Evolutionary conservation across 2,113 vertebrate species (phyloP).

Genomic region (Eulacestoma nigropectus): DNA sequence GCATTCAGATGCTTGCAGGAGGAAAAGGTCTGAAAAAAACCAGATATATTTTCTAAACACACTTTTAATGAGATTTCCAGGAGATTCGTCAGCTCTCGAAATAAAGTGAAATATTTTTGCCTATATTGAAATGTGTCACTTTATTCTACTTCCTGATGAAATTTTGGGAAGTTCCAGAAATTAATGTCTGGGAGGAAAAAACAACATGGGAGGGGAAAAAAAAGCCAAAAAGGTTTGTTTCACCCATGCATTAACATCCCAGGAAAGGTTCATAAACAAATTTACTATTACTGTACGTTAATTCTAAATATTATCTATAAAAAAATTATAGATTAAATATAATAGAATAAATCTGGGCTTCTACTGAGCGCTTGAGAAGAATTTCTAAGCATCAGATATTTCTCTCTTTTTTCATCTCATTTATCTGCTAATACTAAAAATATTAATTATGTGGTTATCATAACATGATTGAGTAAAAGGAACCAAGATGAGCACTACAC

Average conservation of each 20-base stretch:
- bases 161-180: not conserved
- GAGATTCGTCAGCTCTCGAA: not conserved
- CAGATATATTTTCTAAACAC: not conserved
- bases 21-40: not conserved
- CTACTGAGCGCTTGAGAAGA: not conserved
- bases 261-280: not conserved
- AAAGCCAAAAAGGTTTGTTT: not conserved
- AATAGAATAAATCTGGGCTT: not conserved
- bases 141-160: not conserved
- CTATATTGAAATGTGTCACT: not conserved
- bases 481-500: not conserved
- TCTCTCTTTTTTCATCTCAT: not conserved
- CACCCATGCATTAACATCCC: not conserved
- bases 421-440: not conserved
- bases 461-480: constrained; percentile 11
- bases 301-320: not conserved
- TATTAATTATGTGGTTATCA: constrained; percentile 16
- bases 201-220: not conserved
- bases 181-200: not conserved
- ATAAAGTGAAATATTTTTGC: not conserved
- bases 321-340: not conserved
- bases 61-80: not conserved
- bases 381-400: not conserved
- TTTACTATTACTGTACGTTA: not conserved
- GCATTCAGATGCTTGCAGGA: not conserved